Evolutionary conservation across 1,140 invertebrate species (phyloP).

Genomic region (Ditylenchus dipsaci): DNA sequence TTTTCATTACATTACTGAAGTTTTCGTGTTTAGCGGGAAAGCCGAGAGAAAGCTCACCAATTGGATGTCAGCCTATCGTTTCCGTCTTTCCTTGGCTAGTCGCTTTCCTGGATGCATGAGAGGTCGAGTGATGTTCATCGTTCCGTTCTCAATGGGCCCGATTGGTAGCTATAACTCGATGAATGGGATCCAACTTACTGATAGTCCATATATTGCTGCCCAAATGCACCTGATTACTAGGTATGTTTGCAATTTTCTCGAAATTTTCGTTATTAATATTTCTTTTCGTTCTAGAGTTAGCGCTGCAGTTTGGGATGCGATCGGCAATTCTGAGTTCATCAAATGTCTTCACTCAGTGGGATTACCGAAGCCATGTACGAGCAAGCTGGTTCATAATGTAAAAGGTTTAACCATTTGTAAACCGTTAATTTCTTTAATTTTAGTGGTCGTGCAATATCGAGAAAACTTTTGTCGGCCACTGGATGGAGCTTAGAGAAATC

Average conservation of each 20-base stretch:
- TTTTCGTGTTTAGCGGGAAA: neutral
- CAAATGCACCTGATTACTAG: constrained; percentile 95
- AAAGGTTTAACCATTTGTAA: neutral
- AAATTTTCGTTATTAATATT: neutral
- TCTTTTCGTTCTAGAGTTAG: constrained; percentile 62
- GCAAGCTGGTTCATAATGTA: neutral
- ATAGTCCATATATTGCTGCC: constrained; percentile 89
- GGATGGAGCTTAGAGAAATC: constrained; percentile 69
- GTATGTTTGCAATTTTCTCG: neutral
- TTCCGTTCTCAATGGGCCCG: constrained; percentile 93
- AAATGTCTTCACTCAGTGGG: constrained; percentile 90
- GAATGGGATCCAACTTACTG: constrained; percentile 90
- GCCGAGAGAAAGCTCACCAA: neutral
- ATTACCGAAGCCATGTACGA: constrained; percentile 59
- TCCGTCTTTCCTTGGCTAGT: neutral
- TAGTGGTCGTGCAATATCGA: constrained; percentile 94
- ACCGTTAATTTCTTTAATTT: neutral
- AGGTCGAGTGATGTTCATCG: neutral
- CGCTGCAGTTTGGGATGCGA: constrained; percentile 59
- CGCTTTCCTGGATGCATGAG: neutral
- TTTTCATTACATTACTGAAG: neutral
- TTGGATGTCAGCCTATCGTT: neutral
- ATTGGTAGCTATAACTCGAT: constrained; percentile 87
- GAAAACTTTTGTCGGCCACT: constrained; percentile 77
- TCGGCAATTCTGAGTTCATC: constrained; percentile 59